Evolutionary conservation across 2,888 invertebrate genomes (phyloP).

Genomic region (Paralinhomoeus sp.): DNA sequence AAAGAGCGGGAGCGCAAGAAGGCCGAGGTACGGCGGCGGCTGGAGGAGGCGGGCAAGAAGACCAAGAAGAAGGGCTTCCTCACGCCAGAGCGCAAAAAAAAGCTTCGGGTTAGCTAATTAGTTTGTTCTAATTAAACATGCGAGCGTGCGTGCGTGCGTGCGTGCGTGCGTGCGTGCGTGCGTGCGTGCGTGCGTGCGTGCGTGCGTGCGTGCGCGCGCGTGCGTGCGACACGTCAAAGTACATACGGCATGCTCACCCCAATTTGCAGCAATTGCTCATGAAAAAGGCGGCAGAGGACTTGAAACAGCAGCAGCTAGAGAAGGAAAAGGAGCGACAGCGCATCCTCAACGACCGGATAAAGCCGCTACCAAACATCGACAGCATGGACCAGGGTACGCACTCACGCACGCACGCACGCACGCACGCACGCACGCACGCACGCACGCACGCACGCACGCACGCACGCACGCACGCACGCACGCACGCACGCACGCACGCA

Average conservation of each 20-base stretch:
- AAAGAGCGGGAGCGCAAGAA: constrained; percentile 93
- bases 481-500: too few species aligned
- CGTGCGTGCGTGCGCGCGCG: not conserved
- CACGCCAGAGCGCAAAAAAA: constrained; percentile 98
- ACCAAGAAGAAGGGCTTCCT: constrained; percentile 94
- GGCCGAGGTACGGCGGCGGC: constrained; percentile 91
- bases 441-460: too few species aligned
- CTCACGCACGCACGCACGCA: too few species aligned
- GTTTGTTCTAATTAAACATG: too few species aligned
- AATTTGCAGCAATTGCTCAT: constrained; percentile 67
- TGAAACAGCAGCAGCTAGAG: constrained; percentile 96
- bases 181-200: too few species aligned
- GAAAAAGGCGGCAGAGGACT: constrained; percentile 98
- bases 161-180: too few species aligned
- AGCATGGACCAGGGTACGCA: too few species aligned
- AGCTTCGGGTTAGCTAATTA: constrained; percentile 80
- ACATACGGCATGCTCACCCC: not conserved
- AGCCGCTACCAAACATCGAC: constrained; percentile 44
- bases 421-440: too few species aligned
- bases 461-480: too few species aligned
- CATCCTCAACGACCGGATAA: constrained; percentile 80
- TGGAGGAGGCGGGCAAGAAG: constrained; percentile 96
- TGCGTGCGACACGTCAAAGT: not conserved
- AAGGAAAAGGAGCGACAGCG: constrained; percentile 93
- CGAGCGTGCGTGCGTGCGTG: too few species aligned